These are phyloP conservation scores for Meghimatium bilineatum DNA, from an alignment of 2,888 invertebrate genomes.

Conservation along the genomic window DNA sequence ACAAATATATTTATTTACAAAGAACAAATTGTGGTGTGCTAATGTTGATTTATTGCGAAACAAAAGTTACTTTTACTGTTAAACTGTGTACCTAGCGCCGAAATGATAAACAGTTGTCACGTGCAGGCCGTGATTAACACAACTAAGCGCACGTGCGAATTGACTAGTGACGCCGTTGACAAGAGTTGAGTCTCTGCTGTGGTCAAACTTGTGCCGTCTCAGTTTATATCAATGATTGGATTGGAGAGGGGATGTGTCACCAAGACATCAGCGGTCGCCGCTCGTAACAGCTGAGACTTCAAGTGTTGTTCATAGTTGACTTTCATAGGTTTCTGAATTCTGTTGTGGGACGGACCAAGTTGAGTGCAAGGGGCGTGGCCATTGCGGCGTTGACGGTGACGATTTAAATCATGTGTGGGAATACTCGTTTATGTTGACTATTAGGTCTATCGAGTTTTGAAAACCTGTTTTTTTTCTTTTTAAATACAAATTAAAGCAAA, in stretches of 20 bases:
- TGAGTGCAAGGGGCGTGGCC: not conserved
- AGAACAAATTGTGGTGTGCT: too few relatives aligned
- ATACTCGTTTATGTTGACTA: not conserved
- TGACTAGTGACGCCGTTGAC: not conserved
- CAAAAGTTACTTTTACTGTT: not conserved
- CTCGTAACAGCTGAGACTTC: not conserved
- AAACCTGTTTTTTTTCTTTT: too few relatives aligned
- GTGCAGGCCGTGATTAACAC: not conserved
- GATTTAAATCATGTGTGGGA: not conserved
- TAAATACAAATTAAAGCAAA: too few relatives aligned
- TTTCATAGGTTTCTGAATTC: not conserved
- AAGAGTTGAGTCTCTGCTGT: not conserved
- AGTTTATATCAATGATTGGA: not conserved
- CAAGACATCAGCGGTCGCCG: not conserved
- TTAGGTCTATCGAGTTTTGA: too few relatives aligned
- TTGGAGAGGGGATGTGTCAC: not conserved
- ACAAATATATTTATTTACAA: too few relatives aligned
- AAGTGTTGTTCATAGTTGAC: conserved; percentile 9
- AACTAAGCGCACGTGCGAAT: not conserved
- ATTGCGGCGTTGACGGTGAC: not conserved
- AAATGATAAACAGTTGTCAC: not conserved
- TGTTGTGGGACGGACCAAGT: not conserved
- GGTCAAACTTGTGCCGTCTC: not conserved
- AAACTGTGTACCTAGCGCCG: not conserved
- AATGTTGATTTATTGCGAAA: too few relatives aligned